Evolutionary conservation across 1,140 invertebrate genomes (phyloP), one percentile per base, ranked within the genome.

Genomic region (Lineus longissimus): DNA sequence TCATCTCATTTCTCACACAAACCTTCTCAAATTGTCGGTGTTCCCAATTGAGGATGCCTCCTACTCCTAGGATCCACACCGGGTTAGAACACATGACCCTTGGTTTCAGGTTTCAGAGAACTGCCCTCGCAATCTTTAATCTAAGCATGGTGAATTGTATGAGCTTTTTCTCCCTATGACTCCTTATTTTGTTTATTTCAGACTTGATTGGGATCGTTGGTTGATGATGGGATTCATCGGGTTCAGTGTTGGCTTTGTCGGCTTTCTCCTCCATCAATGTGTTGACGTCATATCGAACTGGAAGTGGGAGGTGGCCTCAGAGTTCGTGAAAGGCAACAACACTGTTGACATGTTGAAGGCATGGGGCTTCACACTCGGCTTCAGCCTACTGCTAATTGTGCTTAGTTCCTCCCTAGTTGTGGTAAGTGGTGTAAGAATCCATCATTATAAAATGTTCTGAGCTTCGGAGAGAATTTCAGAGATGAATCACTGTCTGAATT

Each of bases 151-250:
- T n/a, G n/a, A n/a, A n/a, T n/a, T n/a, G n/a, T 43, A 43, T 11
- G 19, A 19, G 11, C 40, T 43, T 43, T 43, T 43, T 43, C 19
- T 13, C 19, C 11, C 11, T 43, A 19, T 13, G 11, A 43, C 19
- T 9, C 47, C 4, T 7, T 51, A 51, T 51, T n/a, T 51, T n/a
- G n/a, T 4, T 7, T 7, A 7, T 51, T 51, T n/a, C 51, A 74
- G 73, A 55, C 65, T 71, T 9, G 73, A 76, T 64, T 70, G 72
- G 66, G 70, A 74, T n/a, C 69, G 70, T 29, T 83, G 80, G 81
- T 31, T 79, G 13, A 77, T 82, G 71, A 83, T 82, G 80, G 81
- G 78, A 6, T 36, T 82, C 1, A 83, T 82, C 61, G 81, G 81
- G 17, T 77, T 81, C 62, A 67, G 70, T 51, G 76, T 82, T 25